Conservation (phyloP, 2,888 invertebrate species). For the Zaprionus bogoriensis region DNA sequence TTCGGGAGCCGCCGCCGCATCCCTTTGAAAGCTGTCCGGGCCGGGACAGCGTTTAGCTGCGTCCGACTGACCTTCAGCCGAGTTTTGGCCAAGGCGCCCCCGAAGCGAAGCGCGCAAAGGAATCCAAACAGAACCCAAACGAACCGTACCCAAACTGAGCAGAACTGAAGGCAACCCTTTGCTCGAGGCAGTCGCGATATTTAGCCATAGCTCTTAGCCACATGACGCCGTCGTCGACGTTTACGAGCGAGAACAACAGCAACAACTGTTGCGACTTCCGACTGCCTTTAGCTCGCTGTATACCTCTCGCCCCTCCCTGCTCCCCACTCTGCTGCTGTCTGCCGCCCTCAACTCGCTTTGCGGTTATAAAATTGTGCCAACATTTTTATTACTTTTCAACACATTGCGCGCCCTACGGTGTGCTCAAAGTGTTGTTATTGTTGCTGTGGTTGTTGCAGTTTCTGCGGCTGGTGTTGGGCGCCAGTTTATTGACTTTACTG, state of each 20-base stretch:
- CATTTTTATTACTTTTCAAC: slow-evolving; percentile 78
- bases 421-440: slow-evolving; percentile 21
- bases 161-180: background rate
- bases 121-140: background rate
- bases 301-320: background rate
- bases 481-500: slow-evolving; percentile 61
- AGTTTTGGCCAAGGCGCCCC: slow-evolving; percentile 58
- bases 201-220: slow-evolving; percentile 32
- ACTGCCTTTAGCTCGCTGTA: no score
- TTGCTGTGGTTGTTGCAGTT: slow-evolving; percentile 19
- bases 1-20: slow-evolving; percentile 69
- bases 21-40: no score
- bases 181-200: background rate
- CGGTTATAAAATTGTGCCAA: slow-evolving; percentile 76
- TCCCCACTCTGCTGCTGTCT: background rate
- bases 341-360: slow-evolving; percentile 44
- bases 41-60: slow-evolving; percentile 47
- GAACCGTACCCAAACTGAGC: background rate
- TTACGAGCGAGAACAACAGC: slow-evolving; percentile 39
- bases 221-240: slow-evolving; percentile 63
- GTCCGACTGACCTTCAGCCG: slow-evolving; percentile 69
- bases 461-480: slow-evolving; percentile 40
- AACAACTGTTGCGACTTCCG: slow-evolving; percentile 26
- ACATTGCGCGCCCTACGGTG: slow-evolving; percentile 52
- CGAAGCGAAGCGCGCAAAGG: no score